Base-by-base conservation (phyloP, 2,797 vertebrate species). In the Semaprochilodus insignis region DNA sequence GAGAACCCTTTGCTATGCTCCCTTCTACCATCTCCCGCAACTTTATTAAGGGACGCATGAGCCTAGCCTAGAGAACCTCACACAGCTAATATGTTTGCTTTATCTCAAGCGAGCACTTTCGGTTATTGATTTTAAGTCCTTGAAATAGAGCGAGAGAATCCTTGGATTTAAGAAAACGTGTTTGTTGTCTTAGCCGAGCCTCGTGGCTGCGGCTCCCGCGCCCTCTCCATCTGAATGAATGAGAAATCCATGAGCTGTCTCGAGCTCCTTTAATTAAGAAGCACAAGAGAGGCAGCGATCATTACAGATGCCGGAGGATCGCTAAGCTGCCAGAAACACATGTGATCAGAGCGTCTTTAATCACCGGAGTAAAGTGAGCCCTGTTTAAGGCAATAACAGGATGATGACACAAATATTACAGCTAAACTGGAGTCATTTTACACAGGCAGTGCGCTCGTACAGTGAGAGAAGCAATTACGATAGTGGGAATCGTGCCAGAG, bases 341-440 rank as follows among this genome's bases (percentile, higher is more conserved):
- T 54, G 73, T 31, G 80, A 69, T 77, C 82, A 16, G 57, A 84
- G 84, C 57, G 23, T 27, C 69, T 84, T 85, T 88, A 88, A 88
- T 88, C 83, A 87, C 84, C 19, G 73, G 76, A 77, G 80, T 80
- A 87, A 88, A 85, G 80, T 82, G 81, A 88, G 83, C 76, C 67
- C 62, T 83, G 77, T 80, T 85, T 87, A 85, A 81, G 71, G 80
- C 81, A 85, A 84, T 81, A 87, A 77, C 87, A 84, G 81, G 66
- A 81, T 78, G 83, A 84, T 84, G 84, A 72, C 69, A 81, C 55
- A 70, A 76, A 84, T 84, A 84, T 78, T 88, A 74, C 74, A 83
- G 76, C 25, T 55, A 79, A 83, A 85, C 67, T 52, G 69, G 67
- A 70, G 51, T 79, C 81, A 19, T 31, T 72, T 83, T 67, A 52